Conservation (phyloP, 2,888 invertebrate species). For the Alviniconcha strummeri region DNA sequence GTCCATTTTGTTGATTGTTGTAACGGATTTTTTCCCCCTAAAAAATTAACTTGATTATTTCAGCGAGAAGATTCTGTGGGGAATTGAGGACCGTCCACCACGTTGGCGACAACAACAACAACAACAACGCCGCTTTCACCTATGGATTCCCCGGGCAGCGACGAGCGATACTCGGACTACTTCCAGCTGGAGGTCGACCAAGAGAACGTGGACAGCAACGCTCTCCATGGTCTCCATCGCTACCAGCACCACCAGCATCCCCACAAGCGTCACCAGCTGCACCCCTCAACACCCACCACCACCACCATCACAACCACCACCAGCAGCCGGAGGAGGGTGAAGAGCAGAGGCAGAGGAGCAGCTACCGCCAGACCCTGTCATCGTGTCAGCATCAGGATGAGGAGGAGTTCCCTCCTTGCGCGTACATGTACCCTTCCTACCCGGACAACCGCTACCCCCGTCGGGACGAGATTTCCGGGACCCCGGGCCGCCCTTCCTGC, state of each 20-base stretch:
- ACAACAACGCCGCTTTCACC: no score
- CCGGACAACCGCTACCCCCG: not conserved
- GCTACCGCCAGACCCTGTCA: not conserved
- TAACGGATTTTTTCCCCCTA: no score
- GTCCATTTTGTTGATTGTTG: no score
- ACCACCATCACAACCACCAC: not conserved
- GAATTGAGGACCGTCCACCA: no score
- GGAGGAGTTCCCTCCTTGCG: slow-evolving; percentile 23
- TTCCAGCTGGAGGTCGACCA: slow-evolving; percentile 25
- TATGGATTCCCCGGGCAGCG: slow-evolving; percentile 19
- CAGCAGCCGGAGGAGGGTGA: not conserved
- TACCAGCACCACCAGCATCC: not conserved
- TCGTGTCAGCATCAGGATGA: slow-evolving; percentile 5
- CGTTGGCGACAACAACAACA: no score
- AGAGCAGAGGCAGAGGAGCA: not conserved
- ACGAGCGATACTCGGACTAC: slow-evolving; percentile 27
- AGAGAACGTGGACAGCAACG: slow-evolving; percentile 18
- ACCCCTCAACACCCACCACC: not conserved
- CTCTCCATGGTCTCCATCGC: not conserved
- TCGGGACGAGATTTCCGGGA: not conserved
- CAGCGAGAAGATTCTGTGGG: no score
- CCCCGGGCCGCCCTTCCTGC: not conserved
- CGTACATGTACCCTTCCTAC: slow-evolving; percentile 12
- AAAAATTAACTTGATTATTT: no score
- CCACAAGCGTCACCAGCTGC: not conserved